Evolutionary conservation across 2,888 invertebrate species (phyloP).

Genomic region (Sphaerophoria taeniata): DNA sequence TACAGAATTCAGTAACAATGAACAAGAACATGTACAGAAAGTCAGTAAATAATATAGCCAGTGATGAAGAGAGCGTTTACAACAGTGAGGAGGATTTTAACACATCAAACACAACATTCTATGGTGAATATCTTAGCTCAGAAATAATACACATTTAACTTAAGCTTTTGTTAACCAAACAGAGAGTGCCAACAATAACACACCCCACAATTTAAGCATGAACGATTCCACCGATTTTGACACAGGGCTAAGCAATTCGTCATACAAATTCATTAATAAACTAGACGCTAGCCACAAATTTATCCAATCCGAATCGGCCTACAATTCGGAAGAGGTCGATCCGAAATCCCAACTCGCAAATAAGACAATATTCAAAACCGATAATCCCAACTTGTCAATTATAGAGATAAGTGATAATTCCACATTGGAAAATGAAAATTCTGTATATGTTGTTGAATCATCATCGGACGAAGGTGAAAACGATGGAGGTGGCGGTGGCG

Average conservation of each 20-base stretch:
- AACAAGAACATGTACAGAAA: conserved; percentile 48
- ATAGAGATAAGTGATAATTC: conserved; percentile 82
- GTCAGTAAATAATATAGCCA: conserved; percentile 43
- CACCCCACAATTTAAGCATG: conserved; percentile 75
- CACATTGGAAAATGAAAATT: conserved; percentile 79
- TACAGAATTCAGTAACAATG: conserved; percentile 49
- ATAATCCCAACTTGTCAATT: conserved; percentile 83
- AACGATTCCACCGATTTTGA: conserved; percentile 46
- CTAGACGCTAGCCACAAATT: conserved; percentile 78
- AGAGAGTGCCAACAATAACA: conserved; percentile 79
- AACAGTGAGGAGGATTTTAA: conserved; percentile 79
- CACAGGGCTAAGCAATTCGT: not conserved
- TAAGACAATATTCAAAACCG: conserved; percentile 82
- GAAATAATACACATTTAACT: not conserved
- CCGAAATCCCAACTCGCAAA: conserved; percentile 82
- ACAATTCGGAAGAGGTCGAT: conserved; percentile 81
- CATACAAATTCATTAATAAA: conserved; percentile 67
- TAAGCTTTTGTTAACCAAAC: conserved; percentile 13
- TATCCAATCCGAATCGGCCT: conserved; percentile 81
- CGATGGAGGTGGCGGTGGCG: conserved; percentile 75
- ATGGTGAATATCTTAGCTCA: conserved; percentile 76
- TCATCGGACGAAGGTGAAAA: conserved; percentile 78
- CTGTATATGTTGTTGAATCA: conserved; percentile 80
- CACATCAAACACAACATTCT: conserved; percentile 78
- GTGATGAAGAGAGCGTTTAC: conserved; percentile 78